These are phyloP conservation scores for Gibbula magus DNA, from an alignment of 2,888 invertebrate species.

Conservation along the genomic window DNA sequence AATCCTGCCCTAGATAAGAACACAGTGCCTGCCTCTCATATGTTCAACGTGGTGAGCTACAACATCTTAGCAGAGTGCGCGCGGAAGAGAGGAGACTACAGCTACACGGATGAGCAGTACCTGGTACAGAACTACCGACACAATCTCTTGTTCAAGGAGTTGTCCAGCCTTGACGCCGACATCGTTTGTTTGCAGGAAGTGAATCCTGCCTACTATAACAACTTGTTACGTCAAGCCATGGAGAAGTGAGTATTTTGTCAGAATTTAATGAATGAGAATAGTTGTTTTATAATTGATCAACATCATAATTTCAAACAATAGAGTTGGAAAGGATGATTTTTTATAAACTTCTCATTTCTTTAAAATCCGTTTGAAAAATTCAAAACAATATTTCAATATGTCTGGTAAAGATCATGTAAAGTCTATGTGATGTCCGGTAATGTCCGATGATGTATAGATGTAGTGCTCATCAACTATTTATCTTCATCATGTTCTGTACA, in stretches of 20 bases:
- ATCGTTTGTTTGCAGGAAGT: constrained; percentile 74
- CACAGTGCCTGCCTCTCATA: constrained; percentile 47
- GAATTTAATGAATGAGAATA: too few relatives aligned
- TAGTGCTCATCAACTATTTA: too few relatives aligned
- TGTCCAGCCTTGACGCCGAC: constrained; percentile 68
- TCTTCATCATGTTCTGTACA: too few relatives aligned
- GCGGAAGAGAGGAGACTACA: constrained; percentile 55
- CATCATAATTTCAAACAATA: too few relatives aligned
- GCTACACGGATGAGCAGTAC: constrained; percentile 56
- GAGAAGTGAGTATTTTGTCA: constrained; percentile 49
- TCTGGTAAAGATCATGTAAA: too few relatives aligned
- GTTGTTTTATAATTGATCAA: too few relatives aligned
- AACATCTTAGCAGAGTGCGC: constrained; percentile 73
- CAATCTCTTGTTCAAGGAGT: constrained; percentile 64
- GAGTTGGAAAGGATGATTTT: too few relatives aligned
- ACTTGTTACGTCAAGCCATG: constrained; percentile 57
- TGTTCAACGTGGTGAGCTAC: constrained; percentile 70
- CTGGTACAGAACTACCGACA: constrained; percentile 64
- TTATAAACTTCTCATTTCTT: too few relatives aligned
- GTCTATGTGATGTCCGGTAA: too few relatives aligned
- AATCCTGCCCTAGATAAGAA: constrained; percentile 44
- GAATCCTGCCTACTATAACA: constrained; percentile 58
- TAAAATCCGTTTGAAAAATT: too few relatives aligned
- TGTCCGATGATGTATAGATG: too few relatives aligned
- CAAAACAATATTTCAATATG: too few relatives aligned